Conservation (phyloP, 2,113 vertebrate species). For the Micronycteris hirsuta region DNA sequence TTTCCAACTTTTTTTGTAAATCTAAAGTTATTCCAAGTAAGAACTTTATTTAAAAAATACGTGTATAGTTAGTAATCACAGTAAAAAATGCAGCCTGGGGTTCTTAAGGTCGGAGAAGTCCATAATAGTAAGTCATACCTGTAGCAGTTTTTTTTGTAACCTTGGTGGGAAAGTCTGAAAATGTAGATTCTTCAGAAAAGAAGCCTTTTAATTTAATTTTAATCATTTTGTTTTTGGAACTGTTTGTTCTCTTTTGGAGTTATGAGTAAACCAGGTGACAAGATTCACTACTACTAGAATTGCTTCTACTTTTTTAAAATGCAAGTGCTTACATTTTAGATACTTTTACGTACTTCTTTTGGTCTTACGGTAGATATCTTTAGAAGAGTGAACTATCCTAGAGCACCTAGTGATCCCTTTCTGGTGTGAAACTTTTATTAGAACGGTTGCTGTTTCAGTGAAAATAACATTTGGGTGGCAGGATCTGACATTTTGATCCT, state of each 20-base stretch:
- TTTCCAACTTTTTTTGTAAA: background rate
- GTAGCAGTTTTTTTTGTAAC: background rate
- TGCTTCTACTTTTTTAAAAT: background rate
- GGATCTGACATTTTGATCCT: conserved; percentile 3
- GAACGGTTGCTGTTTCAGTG: background rate
- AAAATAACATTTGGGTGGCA: conserved; percentile 2
- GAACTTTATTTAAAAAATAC: background rate
- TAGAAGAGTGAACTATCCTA: background rate
- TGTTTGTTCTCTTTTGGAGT: background rate
- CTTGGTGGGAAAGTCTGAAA: background rate
- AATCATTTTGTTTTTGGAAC: background rate
- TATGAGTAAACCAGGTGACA: background rate
- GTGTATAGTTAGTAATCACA: background rate
- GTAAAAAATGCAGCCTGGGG: background rate
- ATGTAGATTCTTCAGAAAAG: background rate
- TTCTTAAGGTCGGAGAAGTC: background rate
- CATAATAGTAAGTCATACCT: background rate
- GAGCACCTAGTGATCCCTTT: background rate
- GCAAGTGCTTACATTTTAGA: background rate
- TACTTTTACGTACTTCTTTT: background rate
- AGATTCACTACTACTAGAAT: background rate
- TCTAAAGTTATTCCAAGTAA: background rate
- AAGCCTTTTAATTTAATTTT: background rate
- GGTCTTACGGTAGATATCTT: background rate
- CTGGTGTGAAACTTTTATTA: background rate